Conservation (phyloP, 2,797 vertebrate species). For the Crax fasciolata region DNA sequence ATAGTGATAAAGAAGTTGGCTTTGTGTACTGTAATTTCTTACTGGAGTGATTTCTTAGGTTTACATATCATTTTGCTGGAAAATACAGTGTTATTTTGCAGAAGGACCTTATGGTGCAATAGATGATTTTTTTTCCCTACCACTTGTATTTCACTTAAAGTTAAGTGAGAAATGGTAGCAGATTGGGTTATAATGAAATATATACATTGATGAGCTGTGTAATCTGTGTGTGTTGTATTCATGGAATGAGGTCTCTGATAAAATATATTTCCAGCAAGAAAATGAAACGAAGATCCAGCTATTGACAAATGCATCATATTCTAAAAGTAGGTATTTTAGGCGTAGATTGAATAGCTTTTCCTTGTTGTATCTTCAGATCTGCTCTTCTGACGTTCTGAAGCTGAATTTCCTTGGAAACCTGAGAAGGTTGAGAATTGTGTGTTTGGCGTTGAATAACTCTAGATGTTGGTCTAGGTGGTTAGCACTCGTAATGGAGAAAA, state of each 20-base stretch:
- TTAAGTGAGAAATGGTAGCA: background rate
- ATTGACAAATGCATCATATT: background rate
- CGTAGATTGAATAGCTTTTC: background rate
- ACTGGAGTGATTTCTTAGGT: slow-evolving; percentile 22
- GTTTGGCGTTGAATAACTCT: background rate
- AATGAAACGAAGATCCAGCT: background rate
- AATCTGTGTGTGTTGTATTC: background rate
- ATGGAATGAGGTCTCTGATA: background rate
- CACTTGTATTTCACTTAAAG: background rate
- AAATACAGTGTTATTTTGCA: background rate
- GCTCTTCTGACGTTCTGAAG: background rate
- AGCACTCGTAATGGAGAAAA: background rate
- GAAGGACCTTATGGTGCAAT: background rate
- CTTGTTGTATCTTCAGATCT: background rate
- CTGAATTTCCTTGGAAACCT: slow-evolving; percentile 5
- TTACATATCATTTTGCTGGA: slow-evolving; percentile 14
- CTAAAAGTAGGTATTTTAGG: background rate
- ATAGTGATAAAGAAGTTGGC: slow-evolving; percentile 31
- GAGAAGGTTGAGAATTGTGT: background rate
- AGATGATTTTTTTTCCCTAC: background rate
- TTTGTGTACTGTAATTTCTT: slow-evolving; percentile 10
- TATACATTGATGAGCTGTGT: background rate
- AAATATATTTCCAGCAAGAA: background rate
- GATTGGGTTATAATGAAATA: background rate
- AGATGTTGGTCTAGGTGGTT: background rate